phyloP scores from a whole-genome alignment of 2,113 vertebrate species.

The Podocnemis expansa region DNA sequence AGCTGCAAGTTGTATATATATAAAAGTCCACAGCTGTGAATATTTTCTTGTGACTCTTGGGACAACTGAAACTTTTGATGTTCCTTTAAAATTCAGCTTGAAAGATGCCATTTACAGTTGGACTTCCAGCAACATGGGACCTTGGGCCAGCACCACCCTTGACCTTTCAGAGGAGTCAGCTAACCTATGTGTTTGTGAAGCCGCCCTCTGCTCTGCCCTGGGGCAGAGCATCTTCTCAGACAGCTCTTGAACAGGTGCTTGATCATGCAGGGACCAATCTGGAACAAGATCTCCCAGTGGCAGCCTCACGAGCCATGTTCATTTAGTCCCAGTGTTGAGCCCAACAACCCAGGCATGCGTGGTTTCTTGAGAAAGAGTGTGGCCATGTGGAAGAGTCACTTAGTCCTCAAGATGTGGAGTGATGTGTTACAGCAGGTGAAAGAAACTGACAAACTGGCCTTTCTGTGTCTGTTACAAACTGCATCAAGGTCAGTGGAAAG shows the following conservation, averaged over 20 bases:
- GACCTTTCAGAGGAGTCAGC: neutral
- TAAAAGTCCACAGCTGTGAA: neutral
- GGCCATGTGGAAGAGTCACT: neutral
- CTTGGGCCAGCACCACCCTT: neutral
- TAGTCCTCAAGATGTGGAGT: accelerated
- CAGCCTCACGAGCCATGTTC: neutral
- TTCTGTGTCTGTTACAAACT: neutral
- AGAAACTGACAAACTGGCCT: neutral
- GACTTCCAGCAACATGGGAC: neutral
- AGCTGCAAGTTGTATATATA: neutral
- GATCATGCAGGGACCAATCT: neutral
- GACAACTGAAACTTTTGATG: neutral
- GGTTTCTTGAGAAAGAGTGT: neutral
- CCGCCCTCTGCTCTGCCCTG: no score
- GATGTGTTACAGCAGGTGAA: neutral
- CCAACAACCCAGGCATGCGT: neutral
- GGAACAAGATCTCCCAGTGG: neutral
- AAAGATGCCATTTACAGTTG: neutral
- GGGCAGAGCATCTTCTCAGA: neutral
- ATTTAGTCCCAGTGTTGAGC: neutral
- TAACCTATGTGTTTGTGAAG: neutral
- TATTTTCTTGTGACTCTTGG: neutral
- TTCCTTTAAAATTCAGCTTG: neutral
- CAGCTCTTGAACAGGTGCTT: neutral
- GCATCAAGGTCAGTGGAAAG: accelerated